Base-by-base conservation (phyloP, 2,113 vertebrate genomes). In the Alces alces region DNA sequence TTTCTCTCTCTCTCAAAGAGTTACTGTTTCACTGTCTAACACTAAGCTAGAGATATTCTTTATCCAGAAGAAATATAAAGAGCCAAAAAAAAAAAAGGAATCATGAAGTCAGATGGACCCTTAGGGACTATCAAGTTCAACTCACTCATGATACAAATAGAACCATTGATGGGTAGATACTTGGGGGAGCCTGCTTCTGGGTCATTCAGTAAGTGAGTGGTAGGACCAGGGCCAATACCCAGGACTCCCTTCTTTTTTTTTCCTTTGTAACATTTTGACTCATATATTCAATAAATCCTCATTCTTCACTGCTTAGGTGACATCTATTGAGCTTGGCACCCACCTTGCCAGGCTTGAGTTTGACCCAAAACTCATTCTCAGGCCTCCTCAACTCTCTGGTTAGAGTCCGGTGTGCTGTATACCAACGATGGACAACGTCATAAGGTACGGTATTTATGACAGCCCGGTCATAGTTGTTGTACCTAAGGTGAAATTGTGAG, bases 391-490 rank as follows among this genome's bases (percentile, higher is more conserved):
- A 98, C 95, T 99, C 99, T 1, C 98, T 8, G 13, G 99, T 99
- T 96, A 99, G 98, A 12, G 99, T 98, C 36, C 99, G 99, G 95
- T 99, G 99, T 0, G 99, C 99, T 2, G 12, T 89, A 10, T 99
- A 99, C 99, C 99, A 99, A 92, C 97, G 98, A 84, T 98, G 99
- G 52, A 99, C 99, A 1, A 99, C 93, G 1, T 99, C 99, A 2
- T 99, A 99, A 3, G 99, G 99, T 87, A 99, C 96, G 0, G 99
- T 99, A 98, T 99, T 99, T 78, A 99, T 99, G 95, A 99, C 99
- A 0, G 99, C 98, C 4, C 99, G 99, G 96, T 99, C 99, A 0
- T 99, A 99, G 99, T 99, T 99, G 96, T 99, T 99, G 99, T 99
- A 99, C 47, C 99, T 99, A 96, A 43, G 91, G 36, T 84, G 23